Evolutionary conservation across 37 sponge, comb jelly and placozoan species (phyloP).

Genomic region (Theonella swinhoei): DNA sequence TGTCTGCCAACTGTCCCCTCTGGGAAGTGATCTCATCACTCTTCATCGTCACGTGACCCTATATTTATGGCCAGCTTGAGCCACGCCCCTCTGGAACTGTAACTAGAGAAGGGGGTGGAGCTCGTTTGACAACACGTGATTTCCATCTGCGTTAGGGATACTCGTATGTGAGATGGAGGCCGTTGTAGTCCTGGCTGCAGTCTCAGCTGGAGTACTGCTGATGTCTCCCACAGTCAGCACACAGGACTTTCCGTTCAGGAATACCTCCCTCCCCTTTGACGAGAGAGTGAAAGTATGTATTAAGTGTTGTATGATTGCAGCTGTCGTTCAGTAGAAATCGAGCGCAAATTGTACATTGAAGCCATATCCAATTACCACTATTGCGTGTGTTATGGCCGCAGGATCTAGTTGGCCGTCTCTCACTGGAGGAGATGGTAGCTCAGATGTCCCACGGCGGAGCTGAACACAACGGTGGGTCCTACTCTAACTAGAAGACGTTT

Average conservation of each 20-base stretch:
- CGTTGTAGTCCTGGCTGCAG: not conserved
- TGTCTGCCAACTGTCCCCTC: slow-evolving; percentile 86
- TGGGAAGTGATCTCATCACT: not conserved
- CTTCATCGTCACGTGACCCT: no score
- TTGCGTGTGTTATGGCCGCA: not conserved
- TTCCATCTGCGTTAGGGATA: no score
- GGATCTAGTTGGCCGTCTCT: slow-evolving; percentile 37
- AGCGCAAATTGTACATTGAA: no score
- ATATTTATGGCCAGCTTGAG: no score
- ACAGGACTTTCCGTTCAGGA: slow-evolving; percentile 36
- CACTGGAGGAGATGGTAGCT: slow-evolving; percentile 30
- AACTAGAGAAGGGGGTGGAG: no score
- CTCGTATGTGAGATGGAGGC: no score
- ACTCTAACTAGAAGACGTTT: no score
- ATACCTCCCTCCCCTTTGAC: slow-evolving; percentile 42
- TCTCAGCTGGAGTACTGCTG: no score
- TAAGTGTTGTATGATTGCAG: not conserved
- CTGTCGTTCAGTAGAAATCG: no score
- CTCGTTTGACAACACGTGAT: no score
- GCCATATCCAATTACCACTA: no score
- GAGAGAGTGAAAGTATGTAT: slow-evolving; percentile 24
- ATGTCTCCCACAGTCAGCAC: not conserved
- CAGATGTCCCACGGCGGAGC: slow-evolving; percentile 56
- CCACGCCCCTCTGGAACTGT: no score
- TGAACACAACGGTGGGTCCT: slow-evolving; percentile 19